Base-by-base conservation (phyloP, 2,113 vertebrate genomes). In the human (Homo sapiens) region DNA sequence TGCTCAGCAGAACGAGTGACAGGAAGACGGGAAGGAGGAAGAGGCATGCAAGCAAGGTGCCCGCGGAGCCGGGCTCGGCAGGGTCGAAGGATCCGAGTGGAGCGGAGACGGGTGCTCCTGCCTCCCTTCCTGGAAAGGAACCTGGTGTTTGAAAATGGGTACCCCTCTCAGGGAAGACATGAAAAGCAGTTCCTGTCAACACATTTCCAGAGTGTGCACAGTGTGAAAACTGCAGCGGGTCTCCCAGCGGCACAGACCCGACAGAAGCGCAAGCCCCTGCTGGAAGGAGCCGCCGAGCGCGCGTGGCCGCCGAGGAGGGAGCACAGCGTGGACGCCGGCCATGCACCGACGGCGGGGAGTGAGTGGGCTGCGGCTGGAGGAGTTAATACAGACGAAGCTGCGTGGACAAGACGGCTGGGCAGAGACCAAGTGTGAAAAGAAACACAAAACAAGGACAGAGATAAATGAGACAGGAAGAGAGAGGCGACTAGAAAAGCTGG, bases 21-120 rank as follows among this genome's bases (percentile, higher is more conserved):
- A 59, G 96, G 38, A 89, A 96, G 93, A 82, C 1, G 81, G 85
- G 68, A 57, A 52, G 94, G 61, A 85, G 64, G 92, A 97, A 79
- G 86, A 92, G 68, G 83, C 97, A 86, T 90, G 98, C 97, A 96
- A 79, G 96, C 83, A 14, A 94, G 95, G 93, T 90, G 64, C 50
- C 59, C 4, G 2, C 23, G 2, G 89, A 76, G 96, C 93, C 32
- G 5, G 1, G 52, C 82, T 66, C 3, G 0, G 35, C 68, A 83
- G 35, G 38, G 79, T 59, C 45, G 18, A 59, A 90, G 75, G 80
- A 79, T 76, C 84, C 81, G 3, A 48, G 87, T 9, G 3, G 79
- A 50, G 61, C 55, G 79, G 50, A 73, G n/a, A 80, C 3, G 14
- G 50, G 45, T 22, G 43, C 32, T 64, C 93, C 92, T 45, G 79